A percentile compares a stretch with the other conserved stretches of the same genome.
Conservation (phyloP, 2,888 invertebrate species). For the Sturmia bella region DNA sequence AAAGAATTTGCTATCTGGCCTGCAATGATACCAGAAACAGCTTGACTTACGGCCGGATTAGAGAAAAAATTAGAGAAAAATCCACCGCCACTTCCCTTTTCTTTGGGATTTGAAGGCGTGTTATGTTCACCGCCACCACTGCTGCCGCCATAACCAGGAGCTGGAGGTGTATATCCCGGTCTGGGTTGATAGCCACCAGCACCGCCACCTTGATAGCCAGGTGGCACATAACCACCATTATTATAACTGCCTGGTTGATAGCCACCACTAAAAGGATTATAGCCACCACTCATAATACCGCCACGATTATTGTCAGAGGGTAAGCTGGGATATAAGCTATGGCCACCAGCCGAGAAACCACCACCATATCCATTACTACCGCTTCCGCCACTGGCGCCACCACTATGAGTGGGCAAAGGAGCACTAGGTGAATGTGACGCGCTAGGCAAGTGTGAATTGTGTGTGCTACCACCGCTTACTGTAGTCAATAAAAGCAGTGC, state of each 20-base stretch:
- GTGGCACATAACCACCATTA: conserved; percentile 73
- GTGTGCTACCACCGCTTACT: conserved; percentile 74
- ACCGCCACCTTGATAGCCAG: conserved; percentile 74
- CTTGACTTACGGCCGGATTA: conserved; percentile 80
- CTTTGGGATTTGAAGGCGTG: conserved; percentile 74
- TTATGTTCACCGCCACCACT: conserved; percentile 73
- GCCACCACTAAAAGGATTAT: conserved; percentile 75
- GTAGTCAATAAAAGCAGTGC: conserved; percentile 12
- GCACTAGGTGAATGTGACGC: conserved; percentile 74
- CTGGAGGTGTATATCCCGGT: conserved; percentile 74
- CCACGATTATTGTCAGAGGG: conserved; percentile 74
- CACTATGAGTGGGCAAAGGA: conserved; percentile 71
- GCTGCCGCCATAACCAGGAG: conserved; percentile 75
- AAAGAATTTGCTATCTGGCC: conserved; percentile 80
- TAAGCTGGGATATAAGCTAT: conserved; percentile 78
- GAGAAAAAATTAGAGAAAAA: conserved; percentile 80
- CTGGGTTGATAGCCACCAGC: conserved; percentile 70
- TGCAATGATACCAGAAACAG: conserved; percentile 80
- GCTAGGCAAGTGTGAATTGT: conserved; percentile 77
- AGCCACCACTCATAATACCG: conserved; percentile 74
- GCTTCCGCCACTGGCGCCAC: conserved; percentile 71
- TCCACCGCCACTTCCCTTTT: conserved; percentile 77
- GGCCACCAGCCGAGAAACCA: conserved; percentile 80
- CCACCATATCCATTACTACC: conserved; percentile 79
- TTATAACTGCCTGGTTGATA: conserved; percentile 69